A percentile compares a stretch with the other conserved stretches of the same genome.
Evolutionary conservation across 2,797 vertebrate species (phyloP).

Genomic region (Enteromius anoplus): DNA sequence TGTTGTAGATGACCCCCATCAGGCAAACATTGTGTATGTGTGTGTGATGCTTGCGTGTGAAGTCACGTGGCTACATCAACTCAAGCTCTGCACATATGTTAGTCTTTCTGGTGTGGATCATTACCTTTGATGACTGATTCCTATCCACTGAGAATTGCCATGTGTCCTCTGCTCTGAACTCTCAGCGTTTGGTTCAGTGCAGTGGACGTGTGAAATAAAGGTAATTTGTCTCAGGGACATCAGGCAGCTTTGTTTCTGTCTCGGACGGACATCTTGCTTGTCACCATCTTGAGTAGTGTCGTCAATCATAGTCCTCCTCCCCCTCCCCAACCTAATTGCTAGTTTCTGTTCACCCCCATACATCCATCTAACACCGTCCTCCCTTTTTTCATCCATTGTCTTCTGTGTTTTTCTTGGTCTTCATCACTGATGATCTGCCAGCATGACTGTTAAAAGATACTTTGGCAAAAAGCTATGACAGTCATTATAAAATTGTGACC

Average conservation of each 20-base stretch:
- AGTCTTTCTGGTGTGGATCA: slow-evolving; percentile 60
- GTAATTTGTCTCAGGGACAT: slow-evolving; percentile 29
- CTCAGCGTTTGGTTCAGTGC: slow-evolving; percentile 30
- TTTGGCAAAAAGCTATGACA: neutral
- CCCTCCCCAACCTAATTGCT: slow-evolving; percentile 26
- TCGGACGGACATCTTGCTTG: slow-evolving; percentile 16
- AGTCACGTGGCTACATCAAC: slow-evolving; percentile 27
- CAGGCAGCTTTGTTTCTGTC: slow-evolving; percentile 34
- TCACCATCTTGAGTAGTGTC: slow-evolving; percentile 31
- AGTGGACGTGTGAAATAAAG: slow-evolving; percentile 32
- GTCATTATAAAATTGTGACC: neutral
- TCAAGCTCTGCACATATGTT: slow-evolving; percentile 60
- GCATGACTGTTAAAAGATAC: slow-evolving; percentile 11
- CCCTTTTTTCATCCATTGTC: neutral
- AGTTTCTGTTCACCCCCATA: slow-evolving; percentile 1
- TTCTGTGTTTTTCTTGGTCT: slow-evolving; percentile 9
- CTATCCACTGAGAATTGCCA: slow-evolving; percentile 44
- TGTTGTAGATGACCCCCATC: slow-evolving; percentile 31
- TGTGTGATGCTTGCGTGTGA: slow-evolving; percentile 47
- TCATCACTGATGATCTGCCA: slow-evolving; percentile 13
- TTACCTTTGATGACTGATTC: slow-evolving; percentile 63
- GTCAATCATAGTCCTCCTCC: slow-evolving; percentile 14
- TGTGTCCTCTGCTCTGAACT: slow-evolving; percentile 33
- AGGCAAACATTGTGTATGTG: slow-evolving; percentile 19
- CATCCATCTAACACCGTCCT: neutral